Conservation (phyloP, 1,140 invertebrate genomes). For the Gonatopus flavifemur region DNA sequence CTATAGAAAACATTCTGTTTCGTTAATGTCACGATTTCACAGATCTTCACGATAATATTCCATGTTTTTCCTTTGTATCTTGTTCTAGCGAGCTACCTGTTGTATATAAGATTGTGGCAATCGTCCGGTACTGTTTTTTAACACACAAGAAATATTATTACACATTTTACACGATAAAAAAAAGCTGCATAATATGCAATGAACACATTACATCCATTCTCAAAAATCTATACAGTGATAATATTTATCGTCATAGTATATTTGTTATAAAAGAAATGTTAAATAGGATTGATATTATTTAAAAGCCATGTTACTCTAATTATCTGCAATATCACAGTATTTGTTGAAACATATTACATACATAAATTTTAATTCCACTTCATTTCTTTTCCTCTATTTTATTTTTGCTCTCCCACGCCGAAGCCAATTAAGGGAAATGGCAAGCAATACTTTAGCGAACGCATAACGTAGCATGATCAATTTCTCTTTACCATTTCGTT, state of each 20-base stretch:
- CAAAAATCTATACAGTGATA: slow-evolving; percentile 38
- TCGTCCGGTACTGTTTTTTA: slow-evolving; percentile 10
- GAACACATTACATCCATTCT: slow-evolving; percentile 50
- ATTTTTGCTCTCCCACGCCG: slow-evolving; percentile 36
- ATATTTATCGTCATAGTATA: slow-evolving; percentile 29
- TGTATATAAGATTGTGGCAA: slow-evolving; percentile 13
- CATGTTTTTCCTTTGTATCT: too few species aligned
- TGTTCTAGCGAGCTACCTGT: slow-evolving; percentile 4
- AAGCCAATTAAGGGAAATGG: slow-evolving; percentile 48
- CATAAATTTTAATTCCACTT: too few species aligned
- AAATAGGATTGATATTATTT: slow-evolving; percentile 50
- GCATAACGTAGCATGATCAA: too few species aligned
- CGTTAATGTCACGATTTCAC: too few species aligned
- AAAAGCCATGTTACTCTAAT: slow-evolving; percentile 53
- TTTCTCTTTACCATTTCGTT: slow-evolving; percentile 3
- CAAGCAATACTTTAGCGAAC: slow-evolving; percentile 49
- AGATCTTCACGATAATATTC: too few species aligned
- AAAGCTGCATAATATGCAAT: slow-evolving; percentile 35
- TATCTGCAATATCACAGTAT: slow-evolving; percentile 59
- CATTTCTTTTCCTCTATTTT: too few species aligned
- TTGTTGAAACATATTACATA: slow-evolving; percentile 54
- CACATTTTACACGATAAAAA: slow-evolving; percentile 26
- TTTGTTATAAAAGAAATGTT: slow-evolving; percentile 49
- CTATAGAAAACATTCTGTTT: too few species aligned
- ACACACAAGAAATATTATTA: neutral